phyloP scores from a whole-genome alignment of 2,797 vertebrate species.

The Scolopax bukidnonensis region DNA sequence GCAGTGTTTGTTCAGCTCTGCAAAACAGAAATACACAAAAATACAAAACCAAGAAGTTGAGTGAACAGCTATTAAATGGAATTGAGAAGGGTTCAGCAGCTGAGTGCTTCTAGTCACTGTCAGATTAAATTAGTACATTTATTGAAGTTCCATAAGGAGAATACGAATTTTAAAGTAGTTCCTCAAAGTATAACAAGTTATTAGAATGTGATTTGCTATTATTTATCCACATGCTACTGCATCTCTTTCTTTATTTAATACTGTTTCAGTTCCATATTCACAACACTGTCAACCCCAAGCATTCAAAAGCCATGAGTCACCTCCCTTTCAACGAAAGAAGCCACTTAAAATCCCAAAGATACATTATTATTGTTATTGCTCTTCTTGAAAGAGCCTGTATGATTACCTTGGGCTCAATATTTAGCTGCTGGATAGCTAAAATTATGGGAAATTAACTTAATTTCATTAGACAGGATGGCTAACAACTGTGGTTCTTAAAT shows the following conservation, averaged over 20 bases:
- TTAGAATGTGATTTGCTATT: not conserved
- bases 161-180: not conserved
- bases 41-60: not conserved
- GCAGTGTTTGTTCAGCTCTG: conserved; percentile 12
- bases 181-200: not conserved
- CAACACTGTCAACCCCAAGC: not conserved
- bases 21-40: not conserved
- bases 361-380: not conserved
- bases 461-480: not conserved
- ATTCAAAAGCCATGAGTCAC: not conserved
- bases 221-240: not conserved
- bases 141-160: not conserved
- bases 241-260: not conserved
- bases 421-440: not conserved
- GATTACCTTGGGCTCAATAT: not conserved
- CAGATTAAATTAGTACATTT: not conserved
- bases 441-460: not conserved
- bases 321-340: not conserved
- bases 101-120: not conserved
- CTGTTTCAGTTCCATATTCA: not conserved
- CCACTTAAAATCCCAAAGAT: not conserved
- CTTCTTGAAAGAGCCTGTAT: not conserved
- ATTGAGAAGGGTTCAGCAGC: not conserved
- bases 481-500: not conserved
- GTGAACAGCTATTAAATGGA: not conserved